Evolutionary conservation across 2,797 vertebrate genomes (phyloP).

Genomic region (Myotis myotis): DNA sequence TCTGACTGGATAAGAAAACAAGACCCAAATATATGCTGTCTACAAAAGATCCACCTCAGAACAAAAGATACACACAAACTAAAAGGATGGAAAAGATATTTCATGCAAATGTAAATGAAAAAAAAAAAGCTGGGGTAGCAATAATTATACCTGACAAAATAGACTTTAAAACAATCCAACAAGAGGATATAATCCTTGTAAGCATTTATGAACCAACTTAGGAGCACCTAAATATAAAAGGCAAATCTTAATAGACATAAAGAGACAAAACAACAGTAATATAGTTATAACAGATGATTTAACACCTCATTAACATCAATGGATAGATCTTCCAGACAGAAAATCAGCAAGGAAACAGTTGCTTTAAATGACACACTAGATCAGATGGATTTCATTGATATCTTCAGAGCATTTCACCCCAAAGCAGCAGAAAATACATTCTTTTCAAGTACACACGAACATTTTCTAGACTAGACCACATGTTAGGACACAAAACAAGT

Average conservation of each 20-base stretch:
- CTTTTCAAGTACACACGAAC: neutral
- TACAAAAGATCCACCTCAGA: neutral
- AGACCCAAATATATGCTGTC: neutral
- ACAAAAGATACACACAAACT: neutral
- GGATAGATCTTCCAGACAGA: neutral
- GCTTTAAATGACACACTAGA: neutral
- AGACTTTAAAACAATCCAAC: neutral
- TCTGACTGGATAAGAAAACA: neutral
- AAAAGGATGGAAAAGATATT: neutral
- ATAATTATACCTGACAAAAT: neutral
- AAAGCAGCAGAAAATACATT: neutral
- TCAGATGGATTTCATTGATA: neutral
- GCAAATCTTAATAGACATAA: neutral
- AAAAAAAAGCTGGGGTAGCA: neutral
- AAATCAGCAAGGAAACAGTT: neutral
- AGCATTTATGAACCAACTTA: neutral
- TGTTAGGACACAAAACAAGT: no score
- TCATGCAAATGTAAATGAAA: neutral
- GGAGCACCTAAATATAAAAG: neutral
- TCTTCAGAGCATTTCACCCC: neutral
- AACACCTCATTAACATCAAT: no score
- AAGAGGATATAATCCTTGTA: neutral
- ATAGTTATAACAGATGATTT: neutral
- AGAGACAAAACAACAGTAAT: no score
- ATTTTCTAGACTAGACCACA: no score